Evolutionary conservation across 2,797 vertebrate genomes (phyloP).

Genomic region (Hypotaenidia philippensis): DNA sequence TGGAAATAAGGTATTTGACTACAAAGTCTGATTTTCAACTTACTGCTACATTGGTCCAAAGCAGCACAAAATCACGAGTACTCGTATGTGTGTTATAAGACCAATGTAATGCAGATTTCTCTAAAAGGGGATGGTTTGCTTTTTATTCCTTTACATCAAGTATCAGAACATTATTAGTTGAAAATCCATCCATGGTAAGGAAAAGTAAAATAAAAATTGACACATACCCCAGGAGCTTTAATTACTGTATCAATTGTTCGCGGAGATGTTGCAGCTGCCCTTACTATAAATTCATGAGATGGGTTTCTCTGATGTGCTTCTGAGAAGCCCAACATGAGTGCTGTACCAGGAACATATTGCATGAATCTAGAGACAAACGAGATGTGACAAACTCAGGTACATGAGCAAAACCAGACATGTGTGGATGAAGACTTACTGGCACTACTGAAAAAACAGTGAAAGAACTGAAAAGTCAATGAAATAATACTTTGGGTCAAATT

Average conservation of each 20-base stretch:
- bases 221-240: constrained; percentile 66
- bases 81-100: not conserved
- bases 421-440: not conserved
- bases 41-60: not conserved
- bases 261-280: constrained; percentile 64
- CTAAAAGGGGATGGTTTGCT: not conserved
- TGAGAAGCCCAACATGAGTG: constrained; percentile 61
- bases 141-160: not conserved
- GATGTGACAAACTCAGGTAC: not conserved
- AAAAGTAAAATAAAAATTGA: constrained; percentile 21
- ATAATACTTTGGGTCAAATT: not conserved
- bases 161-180: not conserved
- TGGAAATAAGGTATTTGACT: not conserved
- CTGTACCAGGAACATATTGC: constrained; percentile 49
- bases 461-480: not conserved
- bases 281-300: constrained; percentile 58
- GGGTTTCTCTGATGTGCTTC: constrained; percentile 57
- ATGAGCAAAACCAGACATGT: not conserved
- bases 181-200: not conserved
- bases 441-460: not conserved
- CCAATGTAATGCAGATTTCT: not conserved
- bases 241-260: constrained; percentile 66
- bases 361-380: constrained; percentile 55
- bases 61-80: not conserved
- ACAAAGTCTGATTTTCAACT: not conserved